Evolutionary conservation across 2,113 vertebrate species (phyloP), one percentile per base, ranked within the genome.

Genomic region (Oryzias javanicus): DNA sequence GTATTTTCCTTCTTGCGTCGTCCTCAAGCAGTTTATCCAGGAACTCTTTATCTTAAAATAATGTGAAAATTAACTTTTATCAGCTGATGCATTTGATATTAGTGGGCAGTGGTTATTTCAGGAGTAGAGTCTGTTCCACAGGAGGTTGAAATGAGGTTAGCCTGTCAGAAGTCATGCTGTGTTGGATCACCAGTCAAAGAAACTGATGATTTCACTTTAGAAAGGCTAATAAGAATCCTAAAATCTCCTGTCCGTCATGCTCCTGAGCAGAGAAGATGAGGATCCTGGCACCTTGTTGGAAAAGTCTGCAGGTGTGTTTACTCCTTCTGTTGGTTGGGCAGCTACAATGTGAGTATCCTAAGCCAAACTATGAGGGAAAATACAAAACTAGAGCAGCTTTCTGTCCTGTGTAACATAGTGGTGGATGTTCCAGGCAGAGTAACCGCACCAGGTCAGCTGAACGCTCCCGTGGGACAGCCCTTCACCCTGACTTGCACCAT

Each of bases 401-500:
- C 44, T 42, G 14, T n/a, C 61, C 18, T 25, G 29, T 25, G 20
- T 45, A 15, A n/a, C 22, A 15, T n/a, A 16, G 20, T 49, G 42
- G 4, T 69, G 44, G 51, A 35, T 81, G 60, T 83, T 60, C 59
- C 63, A 92, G 91, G 83, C 47, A 87, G 59, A 81, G 90, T 93
- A 14, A 86, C 80, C 22, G 82, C 86, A 17, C 81, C 85, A 1
- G 71, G 41, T 35, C 74, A 27, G 8, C 49, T 85, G 53, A 81
- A 88, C 52, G 90, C 89, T 29, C 64, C 74, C 0, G 80, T 91
- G 65, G 85, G 86, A 29, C 76, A 82, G 58, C 87, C 90, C n/a
- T 89, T 91, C 78, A 91, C 83, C 17, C 80, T 93, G 55, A 83
- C 62, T 66, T 93, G 91, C 76, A 85, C 46, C 2, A 59, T 92